Evolutionary conservation across 2,888 invertebrate genomes (phyloP), one percentile per base, ranked within the genome.

Genomic region (Eustalomyia histrio): DNA sequence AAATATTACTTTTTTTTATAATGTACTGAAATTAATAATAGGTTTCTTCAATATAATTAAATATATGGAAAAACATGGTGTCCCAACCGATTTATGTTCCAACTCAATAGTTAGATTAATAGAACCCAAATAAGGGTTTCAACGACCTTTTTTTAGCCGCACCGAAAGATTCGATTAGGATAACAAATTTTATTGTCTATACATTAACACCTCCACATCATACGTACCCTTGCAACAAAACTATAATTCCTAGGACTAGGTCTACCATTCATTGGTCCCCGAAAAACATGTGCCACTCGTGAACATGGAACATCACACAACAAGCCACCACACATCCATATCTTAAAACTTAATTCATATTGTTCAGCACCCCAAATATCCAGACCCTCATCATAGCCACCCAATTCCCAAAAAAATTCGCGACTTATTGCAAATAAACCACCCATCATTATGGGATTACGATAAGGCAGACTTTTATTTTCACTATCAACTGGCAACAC

Each of bases 331-430:
- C 97, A 98, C 91, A 97, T 97, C 98, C 98, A 98, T 69, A 98
- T 94, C 93, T 98, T 98, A 88, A 99, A 98, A 80, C 97, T 97
- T 10, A 99, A 92, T 88, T 99, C 99, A 87, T 98, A 98, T 89
- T 98, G 98, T 89, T 99, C 99, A 0, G 98, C 98, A 29, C 98
- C 98, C 98, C 98, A 98, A 84, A 98, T 97, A 87, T 97, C 97
- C 1, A 97, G 91, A 0, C 96, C 97, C 67, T 94, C 94, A 88
- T 97, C 97, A 87, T 97, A 97, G 0, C 98, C 98, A 5, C 97
- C 98, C 53, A 99, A 91, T 89, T 97, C 96, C 97, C 97, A 98
- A 91, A 99, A 99, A 92, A 96, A 99, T 83, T 94, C 93, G 0
- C 94, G 91, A 76, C 95, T 95, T 76, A 99, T 99, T 2, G 98